These are phyloP conservation scores for Amiota communis DNA, from an alignment of 2,888 invertebrate genomes.

Conservation along the genomic window DNA sequence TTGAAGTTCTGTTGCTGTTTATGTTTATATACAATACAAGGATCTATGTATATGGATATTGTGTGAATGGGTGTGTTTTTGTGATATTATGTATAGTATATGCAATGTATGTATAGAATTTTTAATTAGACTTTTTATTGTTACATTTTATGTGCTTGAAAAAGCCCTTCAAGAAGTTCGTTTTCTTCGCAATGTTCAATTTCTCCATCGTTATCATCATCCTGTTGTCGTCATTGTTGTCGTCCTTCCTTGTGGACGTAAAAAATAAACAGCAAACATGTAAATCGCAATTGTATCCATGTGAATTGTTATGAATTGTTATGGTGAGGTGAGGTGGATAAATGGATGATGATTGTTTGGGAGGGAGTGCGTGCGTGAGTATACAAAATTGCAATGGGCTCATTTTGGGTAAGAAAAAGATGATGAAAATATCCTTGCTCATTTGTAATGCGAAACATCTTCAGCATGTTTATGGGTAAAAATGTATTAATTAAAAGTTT, in stretches of 20 bases:
- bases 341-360: too few species aligned
- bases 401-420: neutral
- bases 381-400: too few species aligned
- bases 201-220: neutral
- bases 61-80: conserved; percentile 43
- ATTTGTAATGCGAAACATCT: conserved; percentile 65
- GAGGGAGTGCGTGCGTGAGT: too few species aligned
- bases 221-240: too few species aligned
- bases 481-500: conserved; percentile 67
- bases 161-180: neutral
- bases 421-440: conserved; percentile 46
- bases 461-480: conserved; percentile 54
- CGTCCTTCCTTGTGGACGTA: too few species aligned
- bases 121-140: conserved; percentile 64
- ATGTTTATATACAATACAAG: too few species aligned
- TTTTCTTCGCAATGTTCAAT: neutral
- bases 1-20: neutral
- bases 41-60: neutral
- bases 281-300: too few species aligned
- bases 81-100: conserved; percentile 64
- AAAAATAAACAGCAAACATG: too few species aligned
- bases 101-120: conserved; percentile 65
- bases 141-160: conserved; percentile 43
- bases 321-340: too few species aligned
- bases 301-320: too few species aligned